Conservation (phyloP, 2,113 vertebrate genomes). For the Eptesicus fuscus region DNA sequence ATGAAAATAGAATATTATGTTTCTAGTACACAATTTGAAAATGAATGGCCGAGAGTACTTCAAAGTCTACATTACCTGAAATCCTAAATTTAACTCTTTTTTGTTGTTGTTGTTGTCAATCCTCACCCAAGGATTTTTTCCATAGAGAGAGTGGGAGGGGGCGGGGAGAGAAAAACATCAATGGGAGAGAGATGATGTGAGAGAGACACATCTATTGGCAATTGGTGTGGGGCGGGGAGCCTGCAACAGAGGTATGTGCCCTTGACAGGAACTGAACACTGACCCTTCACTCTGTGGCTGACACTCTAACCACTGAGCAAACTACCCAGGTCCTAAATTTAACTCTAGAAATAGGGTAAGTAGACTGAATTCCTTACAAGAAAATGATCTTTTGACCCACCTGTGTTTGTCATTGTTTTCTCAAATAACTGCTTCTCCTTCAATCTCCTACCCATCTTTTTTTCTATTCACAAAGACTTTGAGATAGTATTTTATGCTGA, state of each 20-base stretch:
- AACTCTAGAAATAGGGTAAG: not conserved
- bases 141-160: no score
- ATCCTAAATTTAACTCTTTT: not conserved
- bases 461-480: slow-evolving; percentile 28
- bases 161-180: no score
- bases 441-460: not conserved
- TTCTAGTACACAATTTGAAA: slow-evolving; percentile 31
- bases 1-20: slow-evolving; percentile 30
- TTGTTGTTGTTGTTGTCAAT: no score
- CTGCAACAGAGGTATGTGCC: no score
- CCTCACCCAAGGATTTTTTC: no score
- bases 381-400: not conserved
- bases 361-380: not conserved
- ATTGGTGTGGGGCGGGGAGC: no score
- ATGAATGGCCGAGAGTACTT: not conserved
- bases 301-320: no score
- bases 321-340: not conserved
- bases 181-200: no score
- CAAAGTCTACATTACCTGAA: not conserved
- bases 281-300: no score
- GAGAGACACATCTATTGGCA: no score
- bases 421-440: slow-evolving; percentile 16
- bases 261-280: no score
- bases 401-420: slow-evolving; percentile 36
- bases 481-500: not conserved